phyloP scores from a whole-genome alignment of 2,888 invertebrate species.

The Galerucella pusilla region DNA sequence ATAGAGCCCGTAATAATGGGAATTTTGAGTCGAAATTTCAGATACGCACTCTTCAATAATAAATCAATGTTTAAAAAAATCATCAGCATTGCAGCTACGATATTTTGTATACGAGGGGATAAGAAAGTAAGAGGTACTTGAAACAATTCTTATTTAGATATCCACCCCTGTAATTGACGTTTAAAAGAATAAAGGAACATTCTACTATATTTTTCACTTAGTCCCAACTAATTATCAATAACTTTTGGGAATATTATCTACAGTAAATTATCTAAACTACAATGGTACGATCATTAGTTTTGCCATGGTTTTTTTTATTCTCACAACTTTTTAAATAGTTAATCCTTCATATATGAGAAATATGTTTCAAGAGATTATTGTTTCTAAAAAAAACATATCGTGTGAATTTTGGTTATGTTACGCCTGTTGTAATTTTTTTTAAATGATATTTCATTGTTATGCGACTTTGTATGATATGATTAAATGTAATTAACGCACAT shows the following conservation, averaged over 20 bases:
- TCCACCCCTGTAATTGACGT: too few relatives aligned
- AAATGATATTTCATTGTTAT: constrained; percentile 29
- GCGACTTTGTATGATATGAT: constrained; percentile 13
- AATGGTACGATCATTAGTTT: constrained; percentile 16
- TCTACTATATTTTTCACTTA: background rate
- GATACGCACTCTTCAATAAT: too few relatives aligned
- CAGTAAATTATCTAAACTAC: constrained; percentile 12
- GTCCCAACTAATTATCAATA: background rate
- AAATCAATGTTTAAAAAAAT: too few relatives aligned
- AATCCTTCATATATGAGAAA: constrained; percentile 25
- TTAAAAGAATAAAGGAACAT: too few relatives aligned
- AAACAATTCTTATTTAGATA: too few relatives aligned
- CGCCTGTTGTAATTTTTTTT: constrained; percentile 27
- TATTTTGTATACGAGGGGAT: too few relatives aligned
- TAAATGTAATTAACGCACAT: constrained; percentile 5
- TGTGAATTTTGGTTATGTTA: constrained; percentile 28
- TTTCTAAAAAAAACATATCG: constrained; percentile 23
- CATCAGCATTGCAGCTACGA: too few relatives aligned
- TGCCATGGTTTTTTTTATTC: constrained; percentile 1
- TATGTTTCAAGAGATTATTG: constrained; percentile 28
- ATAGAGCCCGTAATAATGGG: too few relatives aligned
- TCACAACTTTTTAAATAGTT: constrained; percentile 26
- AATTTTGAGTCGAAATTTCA: too few relatives aligned
- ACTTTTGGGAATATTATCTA: constrained; percentile 5
- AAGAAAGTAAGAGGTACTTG: too few relatives aligned